These are phyloP conservation scores for Pseudolycoriella hygida DNA, from an alignment of 2,888 invertebrate genomes.

Conservation along the genomic window DNA sequence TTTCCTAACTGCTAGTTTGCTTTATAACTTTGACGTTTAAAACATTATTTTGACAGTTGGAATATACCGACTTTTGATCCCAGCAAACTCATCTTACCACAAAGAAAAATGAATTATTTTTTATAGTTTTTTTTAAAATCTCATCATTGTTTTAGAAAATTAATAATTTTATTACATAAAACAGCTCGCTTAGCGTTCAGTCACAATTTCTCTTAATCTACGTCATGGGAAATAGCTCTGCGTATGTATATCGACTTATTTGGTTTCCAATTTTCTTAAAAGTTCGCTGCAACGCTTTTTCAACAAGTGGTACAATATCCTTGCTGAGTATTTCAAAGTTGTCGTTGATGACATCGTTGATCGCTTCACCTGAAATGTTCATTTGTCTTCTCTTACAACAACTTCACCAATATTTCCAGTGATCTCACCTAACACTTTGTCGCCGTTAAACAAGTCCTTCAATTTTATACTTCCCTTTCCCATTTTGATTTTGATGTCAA, in stretches of 20 bases:
- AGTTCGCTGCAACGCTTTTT: conserved; percentile 28
- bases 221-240: conserved; percentile 32
- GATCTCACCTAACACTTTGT: conserved; percentile 31
- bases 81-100: too few species aligned
- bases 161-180: too few species aligned
- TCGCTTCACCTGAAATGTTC: conserved; percentile 24
- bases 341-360: conserved; percentile 36
- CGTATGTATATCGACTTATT: conserved; percentile 31
- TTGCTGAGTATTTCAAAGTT: conserved; percentile 34
- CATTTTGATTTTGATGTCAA: conserved; percentile 30
- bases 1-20: too few species aligned
- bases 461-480: conserved; percentile 30
- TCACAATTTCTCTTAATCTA: neutral
- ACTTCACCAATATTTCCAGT: too few species aligned
- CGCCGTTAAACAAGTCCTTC: conserved; percentile 35
- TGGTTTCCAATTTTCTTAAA: conserved; percentile 32
- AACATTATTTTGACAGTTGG: too few species aligned
- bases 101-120: too few species aligned
- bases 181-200: too few species aligned
- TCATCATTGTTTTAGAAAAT: too few species aligned
- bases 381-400: too few species aligned
- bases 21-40: too few species aligned
- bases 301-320: conserved; percentile 35
- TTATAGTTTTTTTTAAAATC: too few species aligned
- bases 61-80: too few species aligned